phyloP scores from a whole-genome alignment of 2,113 vertebrate genomes.

The Salvelinus namaycush region DNA sequence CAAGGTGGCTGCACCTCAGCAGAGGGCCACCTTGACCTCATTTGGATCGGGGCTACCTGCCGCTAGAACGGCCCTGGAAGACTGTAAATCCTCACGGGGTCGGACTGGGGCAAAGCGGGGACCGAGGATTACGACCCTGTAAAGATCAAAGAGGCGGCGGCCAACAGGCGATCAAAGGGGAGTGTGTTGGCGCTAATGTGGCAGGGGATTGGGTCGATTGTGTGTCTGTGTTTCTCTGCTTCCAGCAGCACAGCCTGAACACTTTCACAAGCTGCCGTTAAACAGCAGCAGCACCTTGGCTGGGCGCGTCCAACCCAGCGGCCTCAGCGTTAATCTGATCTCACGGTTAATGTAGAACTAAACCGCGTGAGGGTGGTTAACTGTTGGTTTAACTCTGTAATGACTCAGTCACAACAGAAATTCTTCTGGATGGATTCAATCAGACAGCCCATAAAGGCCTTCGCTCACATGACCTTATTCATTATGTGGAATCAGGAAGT shows the following conservation, averaged over 20 bases:
- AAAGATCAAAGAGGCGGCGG: constrained; percentile 77
- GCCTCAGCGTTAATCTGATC: constrained; percentile 71
- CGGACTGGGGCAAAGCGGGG: constrained; percentile 39
- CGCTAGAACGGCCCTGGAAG: constrained; percentile 49
- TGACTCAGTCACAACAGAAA: constrained; percentile 67
- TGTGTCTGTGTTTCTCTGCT: no score
- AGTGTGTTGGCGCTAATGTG: constrained; percentile 71
- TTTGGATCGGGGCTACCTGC: constrained; percentile 69
- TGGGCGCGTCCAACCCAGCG: constrained; percentile 49
- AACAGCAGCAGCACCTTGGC: constrained; percentile 63
- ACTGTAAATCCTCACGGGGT: constrained; percentile 51
- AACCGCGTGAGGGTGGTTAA: constrained; percentile 67
- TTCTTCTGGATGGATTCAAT: constrained; percentile 54
- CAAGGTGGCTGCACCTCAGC: constrained; percentile 68
- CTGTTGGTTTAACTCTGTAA: constrained; percentile 71
- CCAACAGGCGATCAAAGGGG: constrained; percentile 77
- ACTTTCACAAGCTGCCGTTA: constrained; percentile 71
- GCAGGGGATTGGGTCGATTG: constrained; percentile 60
- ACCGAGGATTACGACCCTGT: constrained; percentile 76
- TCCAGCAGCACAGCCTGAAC: constrained; percentile 57
- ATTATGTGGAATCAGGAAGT: constrained; percentile 52
- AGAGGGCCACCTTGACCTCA: constrained; percentile 70
- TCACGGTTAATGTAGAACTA: constrained; percentile 73
- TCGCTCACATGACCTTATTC: constrained; percentile 67
- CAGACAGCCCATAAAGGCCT: constrained; percentile 56